Conservation (phyloP, 2,797 vertebrate species). For the Argyrosomus regius region DNA sequence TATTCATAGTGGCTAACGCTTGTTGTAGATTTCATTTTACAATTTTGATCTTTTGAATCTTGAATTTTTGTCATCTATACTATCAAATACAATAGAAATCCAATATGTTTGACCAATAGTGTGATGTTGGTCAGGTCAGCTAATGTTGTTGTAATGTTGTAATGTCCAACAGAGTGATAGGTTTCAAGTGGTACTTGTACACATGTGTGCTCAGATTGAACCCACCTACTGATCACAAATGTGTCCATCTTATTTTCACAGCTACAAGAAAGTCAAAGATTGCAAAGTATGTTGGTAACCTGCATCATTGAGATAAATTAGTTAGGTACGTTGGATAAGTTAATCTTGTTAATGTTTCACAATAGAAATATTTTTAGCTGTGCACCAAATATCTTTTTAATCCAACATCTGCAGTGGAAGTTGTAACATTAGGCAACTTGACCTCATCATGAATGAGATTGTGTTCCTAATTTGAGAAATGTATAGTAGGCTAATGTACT, state of each 20-base stretch:
- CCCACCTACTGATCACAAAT: background rate
- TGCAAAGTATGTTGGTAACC: background rate
- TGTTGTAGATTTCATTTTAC: constrained; percentile 12
- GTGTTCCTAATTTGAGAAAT: background rate
- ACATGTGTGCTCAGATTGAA: background rate
- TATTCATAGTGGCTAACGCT: background rate
- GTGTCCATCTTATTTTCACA: background rate
- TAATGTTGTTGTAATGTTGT: background rate
- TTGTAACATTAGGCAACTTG: background rate
- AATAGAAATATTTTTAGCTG: too few relatives aligned
- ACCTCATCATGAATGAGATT: background rate
- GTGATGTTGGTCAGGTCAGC: constrained; percentile 41
- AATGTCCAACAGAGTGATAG: background rate
- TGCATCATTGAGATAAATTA: too few relatives aligned
- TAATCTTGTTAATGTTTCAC: background rate
- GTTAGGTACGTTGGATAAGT: background rate
- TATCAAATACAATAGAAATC: constrained; percentile 4
- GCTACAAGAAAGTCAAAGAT: background rate
- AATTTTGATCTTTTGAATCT: background rate
- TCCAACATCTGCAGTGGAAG: background rate
- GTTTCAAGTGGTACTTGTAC: constrained; percentile 4
- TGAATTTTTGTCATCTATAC: background rate
- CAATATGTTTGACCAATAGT: constrained; percentile 5
- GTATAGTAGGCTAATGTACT: background rate
- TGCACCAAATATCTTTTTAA: background rate